Base-by-base conservation (phyloP, 2,113 vertebrate genomes). In the Cyanistes caeruleus region DNA sequence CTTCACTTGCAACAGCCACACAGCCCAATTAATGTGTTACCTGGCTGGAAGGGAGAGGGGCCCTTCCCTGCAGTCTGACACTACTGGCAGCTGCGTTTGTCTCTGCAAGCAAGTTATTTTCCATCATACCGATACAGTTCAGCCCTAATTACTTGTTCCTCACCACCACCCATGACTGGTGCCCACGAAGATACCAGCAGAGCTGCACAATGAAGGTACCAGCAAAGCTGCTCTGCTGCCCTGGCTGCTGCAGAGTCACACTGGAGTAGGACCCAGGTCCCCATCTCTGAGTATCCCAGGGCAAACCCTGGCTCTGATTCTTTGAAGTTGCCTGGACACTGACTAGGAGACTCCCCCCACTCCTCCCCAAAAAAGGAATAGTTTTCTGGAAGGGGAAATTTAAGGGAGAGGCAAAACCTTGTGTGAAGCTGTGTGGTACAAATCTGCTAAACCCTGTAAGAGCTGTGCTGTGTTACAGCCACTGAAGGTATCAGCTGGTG, bases 161-260 rank as follows among this genome's bases (percentile, higher is more conserved):
- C 44, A 20, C n/a, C 44, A 56, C 10, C 58, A 64, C 28, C 31
- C 72, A 68, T 3, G 27, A 35, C 18, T 41, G 16, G 18, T 43
- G 70, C 65, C 52, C 5, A 2, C 0, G 0, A 21, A 79, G 41
- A 58, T 4, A 28, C 37, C n/a, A 37, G 65, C 33, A 52, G 35
- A 49, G 37, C 35, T 56, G 49, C 46, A 28, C 53, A 18, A 23
- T 0, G 0, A 43, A 60, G 31, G 78, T 8, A 33, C 35, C 31
- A 37, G 52, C 37, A 48, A 11, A 37, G 49, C 30, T 52, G 49
- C 58, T 39, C 11, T 72, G 44, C 17, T 75, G 48, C 44, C 43
- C 58, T 82, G 19, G 10, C 46, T 81, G 41, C 30, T 3, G 1
- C 2, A 6, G 43, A 43, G 33, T 3, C 15, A 25, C 31, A 22